phyloP scores from a whole-genome alignment of 2,888 invertebrate genomes.

The Ichneumon xanthorius region DNA sequence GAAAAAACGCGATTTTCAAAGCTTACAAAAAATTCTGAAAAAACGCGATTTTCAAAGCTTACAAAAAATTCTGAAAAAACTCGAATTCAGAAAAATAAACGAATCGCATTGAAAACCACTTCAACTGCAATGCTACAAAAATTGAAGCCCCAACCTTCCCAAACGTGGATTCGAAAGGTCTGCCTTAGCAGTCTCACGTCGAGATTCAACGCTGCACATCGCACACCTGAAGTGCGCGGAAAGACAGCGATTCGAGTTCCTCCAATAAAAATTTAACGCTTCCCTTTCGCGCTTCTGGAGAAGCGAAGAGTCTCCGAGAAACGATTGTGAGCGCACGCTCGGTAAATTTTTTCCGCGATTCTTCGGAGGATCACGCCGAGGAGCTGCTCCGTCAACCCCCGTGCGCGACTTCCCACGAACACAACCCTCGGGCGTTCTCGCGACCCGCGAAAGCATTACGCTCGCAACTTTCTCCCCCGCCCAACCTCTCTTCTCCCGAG shows the following conservation, averaged over 20 bases:
- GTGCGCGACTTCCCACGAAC: constrained; percentile 9
- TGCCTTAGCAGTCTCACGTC: no score
- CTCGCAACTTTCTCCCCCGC: constrained; percentile 66
- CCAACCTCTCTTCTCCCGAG: constrained; percentile 56
- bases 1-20: no score
- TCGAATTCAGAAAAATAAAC: no score
- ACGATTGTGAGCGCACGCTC: neutral
- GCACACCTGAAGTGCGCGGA: no score
- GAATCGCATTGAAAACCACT: no score
- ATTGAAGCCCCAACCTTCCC: no score
- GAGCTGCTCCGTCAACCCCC: neutral
- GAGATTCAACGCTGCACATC: no score
- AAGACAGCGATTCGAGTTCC: neutral
- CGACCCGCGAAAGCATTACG: constrained; percentile 59
- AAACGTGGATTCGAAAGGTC: no score
- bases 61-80: no score
- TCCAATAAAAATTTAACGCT: neutral
- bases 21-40: no score
- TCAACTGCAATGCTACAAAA: no score
- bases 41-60: no score
- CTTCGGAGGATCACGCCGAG: neutral
- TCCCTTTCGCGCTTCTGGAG: neutral
- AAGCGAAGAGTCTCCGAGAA: neutral
- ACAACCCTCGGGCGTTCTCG: constrained; percentile 60
- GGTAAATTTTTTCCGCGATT: neutral